Evolutionary conservation across 1,140 invertebrate genomes (phyloP), one percentile per base, ranked within the genome.

Genomic region (Tetramorium simillimum): DNA sequence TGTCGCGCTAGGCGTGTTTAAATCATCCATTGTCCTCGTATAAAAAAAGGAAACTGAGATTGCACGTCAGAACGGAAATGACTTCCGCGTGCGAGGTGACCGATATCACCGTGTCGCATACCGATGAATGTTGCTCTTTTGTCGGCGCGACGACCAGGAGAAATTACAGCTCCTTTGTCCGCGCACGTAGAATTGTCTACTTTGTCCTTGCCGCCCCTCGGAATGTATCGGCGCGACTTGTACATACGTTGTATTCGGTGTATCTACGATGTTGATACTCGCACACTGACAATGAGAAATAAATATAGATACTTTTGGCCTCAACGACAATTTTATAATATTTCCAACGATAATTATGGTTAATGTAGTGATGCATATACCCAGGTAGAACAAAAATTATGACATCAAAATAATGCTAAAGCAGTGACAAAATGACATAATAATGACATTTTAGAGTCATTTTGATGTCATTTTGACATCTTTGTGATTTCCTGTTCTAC

Each of bases 111-210:
- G 69, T 28, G 49, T 58, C 10, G 63, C 49, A 56, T 72, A 72
- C 65, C 14, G 16, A 70, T 81, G 77, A 80, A 70, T 70, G 63
- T 43, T 3, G n/a, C 28, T 67, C 43, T 67, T 80, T 56, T 56
- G 49, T 56, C 33, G 65, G 37, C n/a, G 33, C 33, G 33, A 33
- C 33, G 3, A 33, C 33, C 33, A 4, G 33, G 46, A 28, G 21
- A 81, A 56, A 70, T 43, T 56, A 28, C 16, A 56, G 28, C 49
- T 70, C 60, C 75, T 24, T 70, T 81, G 24, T 49, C 3, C 9
- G 24, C 12, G 21, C 62, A 4, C 28, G 18, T 3, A n/a, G 21
- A 51, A 56, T n/a, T 56, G 51, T 14, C 28, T 37, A 43, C 18
- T 69, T 81, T 69, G 21, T 69, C 37, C 33, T n/a, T 58, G 33